These are phyloP conservation scores for Pomacea canaliculata DNA, from an alignment of 2,888 invertebrate species.

Conservation along the genomic window DNA sequence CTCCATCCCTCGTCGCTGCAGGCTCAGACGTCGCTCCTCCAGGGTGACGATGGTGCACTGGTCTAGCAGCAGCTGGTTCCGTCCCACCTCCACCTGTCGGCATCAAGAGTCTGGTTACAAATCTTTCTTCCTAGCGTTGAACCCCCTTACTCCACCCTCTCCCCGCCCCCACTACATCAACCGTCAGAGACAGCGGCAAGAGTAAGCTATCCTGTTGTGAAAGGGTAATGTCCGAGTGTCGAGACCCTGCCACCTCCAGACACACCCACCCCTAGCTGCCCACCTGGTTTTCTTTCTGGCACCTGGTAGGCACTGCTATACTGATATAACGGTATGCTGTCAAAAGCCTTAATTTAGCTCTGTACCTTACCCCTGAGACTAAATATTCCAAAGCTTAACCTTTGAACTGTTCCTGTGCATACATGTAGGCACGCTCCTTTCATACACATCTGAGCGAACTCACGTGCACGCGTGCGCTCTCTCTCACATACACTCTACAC, in stretches of 20 bases:
- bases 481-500: not conserved
- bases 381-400: too few species aligned
- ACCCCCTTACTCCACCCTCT: not conserved
- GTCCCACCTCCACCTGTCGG: constrained; percentile 45
- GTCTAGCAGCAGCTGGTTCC: constrained; percentile 84
- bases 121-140: not conserved
- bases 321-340: too few species aligned
- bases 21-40: constrained; percentile 73
- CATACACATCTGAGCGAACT: constrained; percentile 3
- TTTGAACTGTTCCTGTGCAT: too few species aligned
- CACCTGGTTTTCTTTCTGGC: too few species aligned
- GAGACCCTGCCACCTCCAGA: too few species aligned
- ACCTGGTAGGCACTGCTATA: too few species aligned
- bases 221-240: too few species aligned
- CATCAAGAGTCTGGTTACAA: not conserved
- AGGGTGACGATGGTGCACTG: constrained; percentile 80
- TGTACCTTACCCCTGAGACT: too few species aligned
- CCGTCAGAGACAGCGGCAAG: too few species aligned
- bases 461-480: constrained; percentile 71
- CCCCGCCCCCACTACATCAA: not conserved
- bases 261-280: too few species aligned
- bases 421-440: not conserved
- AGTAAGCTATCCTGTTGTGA: too few species aligned
- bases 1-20: constrained; percentile 86
- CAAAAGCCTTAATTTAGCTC: too few species aligned